A percentile compares a stretch with the other conserved stretches of the same genome.
Evolutionary conservation across 2,888 invertebrate species (phyloP).

Genomic region (Macrophya alboannulata): DNA sequence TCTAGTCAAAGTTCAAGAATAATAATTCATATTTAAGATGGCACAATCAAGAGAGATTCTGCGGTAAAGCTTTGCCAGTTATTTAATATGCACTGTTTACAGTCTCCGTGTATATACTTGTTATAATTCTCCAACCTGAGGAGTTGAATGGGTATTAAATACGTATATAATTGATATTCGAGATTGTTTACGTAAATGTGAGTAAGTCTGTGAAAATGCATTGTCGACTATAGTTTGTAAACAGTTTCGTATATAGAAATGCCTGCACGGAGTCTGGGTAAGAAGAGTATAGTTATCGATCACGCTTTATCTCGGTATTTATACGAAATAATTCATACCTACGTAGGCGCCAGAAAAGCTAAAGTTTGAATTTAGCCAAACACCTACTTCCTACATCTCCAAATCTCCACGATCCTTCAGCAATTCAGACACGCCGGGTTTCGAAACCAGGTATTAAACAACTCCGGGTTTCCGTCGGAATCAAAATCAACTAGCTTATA

Average conservation of each 20-base stretch:
- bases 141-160: not conserved
- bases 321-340: not conserved
- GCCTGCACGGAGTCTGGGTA: not conserved
- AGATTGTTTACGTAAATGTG: not conserved
- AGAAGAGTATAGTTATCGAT: slow-evolving; percentile 15
- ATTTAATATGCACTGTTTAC: slow-evolving; percentile 16
- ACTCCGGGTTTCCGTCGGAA: slow-evolving; percentile 18
- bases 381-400: not conserved
- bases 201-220: not conserved
- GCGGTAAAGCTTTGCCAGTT: not conserved
- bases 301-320: not conserved
- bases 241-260: not conserved
- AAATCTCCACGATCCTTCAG: not conserved
- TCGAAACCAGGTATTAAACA: not conserved
- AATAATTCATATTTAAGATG: not conserved
- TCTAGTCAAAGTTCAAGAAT: not conserved
- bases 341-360: not conserved
- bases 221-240: not conserved
- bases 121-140: not conserved
- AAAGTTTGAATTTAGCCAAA: not conserved
- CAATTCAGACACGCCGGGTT: not conserved
- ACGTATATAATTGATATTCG: not conserved
- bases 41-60: not conserved
- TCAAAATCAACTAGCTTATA: not conserved
- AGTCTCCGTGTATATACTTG: not conserved